Evolutionary conservation across 2,797 vertebrate genomes (phyloP).

Genomic region (Heterohyrax brucei): DNA sequence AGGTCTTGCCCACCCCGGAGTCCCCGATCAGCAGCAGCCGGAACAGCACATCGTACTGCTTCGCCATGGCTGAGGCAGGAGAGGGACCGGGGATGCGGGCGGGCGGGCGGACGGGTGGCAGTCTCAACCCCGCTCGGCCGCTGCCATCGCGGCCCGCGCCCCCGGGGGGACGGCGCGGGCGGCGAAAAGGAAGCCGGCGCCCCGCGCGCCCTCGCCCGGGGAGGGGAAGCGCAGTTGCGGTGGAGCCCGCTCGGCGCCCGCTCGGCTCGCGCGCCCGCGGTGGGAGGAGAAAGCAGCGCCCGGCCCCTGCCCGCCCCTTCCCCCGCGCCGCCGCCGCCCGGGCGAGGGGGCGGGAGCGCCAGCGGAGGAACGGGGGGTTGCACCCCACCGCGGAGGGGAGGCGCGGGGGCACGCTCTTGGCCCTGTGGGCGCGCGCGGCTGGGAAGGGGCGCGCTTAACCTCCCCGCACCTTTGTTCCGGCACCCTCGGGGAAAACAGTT

Average conservation of each 20-base stretch:
- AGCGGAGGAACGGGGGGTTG: not conserved
- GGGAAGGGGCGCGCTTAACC: no score
- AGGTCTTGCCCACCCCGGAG: conserved; percentile 97
- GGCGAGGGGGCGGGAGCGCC: conserved; percentile 61
- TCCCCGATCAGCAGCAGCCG: conserved; percentile 96
- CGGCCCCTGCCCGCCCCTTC: conserved; percentile 68
- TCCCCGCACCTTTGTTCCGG: no score
- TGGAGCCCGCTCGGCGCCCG: conserved; percentile 54
- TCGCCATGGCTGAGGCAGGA: conserved; percentile 93
- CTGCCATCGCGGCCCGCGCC: conserved; percentile 81
- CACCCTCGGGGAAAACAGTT: not conserved
- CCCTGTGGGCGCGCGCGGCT: not conserved
- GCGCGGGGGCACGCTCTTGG: not conserved
- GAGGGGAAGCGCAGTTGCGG: conserved; percentile 64
- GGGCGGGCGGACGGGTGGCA: conserved; percentile 74
- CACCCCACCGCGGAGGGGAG: not conserved
- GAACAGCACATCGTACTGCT: conserved; percentile 97
- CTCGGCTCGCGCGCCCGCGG: not conserved
- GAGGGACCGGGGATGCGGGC: conserved; percentile 25
- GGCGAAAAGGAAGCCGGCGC: conserved; percentile 11
- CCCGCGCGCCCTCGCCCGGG: conserved; percentile 26
- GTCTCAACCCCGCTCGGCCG: conserved; percentile 83
- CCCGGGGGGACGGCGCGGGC: conserved; percentile 62
- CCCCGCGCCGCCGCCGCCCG: conserved; percentile 3
- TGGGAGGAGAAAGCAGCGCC: not conserved